These are phyloP conservation scores for Symphodus melops DNA, from an alignment of 2,113 vertebrate species.

Conservation along the genomic window DNA sequence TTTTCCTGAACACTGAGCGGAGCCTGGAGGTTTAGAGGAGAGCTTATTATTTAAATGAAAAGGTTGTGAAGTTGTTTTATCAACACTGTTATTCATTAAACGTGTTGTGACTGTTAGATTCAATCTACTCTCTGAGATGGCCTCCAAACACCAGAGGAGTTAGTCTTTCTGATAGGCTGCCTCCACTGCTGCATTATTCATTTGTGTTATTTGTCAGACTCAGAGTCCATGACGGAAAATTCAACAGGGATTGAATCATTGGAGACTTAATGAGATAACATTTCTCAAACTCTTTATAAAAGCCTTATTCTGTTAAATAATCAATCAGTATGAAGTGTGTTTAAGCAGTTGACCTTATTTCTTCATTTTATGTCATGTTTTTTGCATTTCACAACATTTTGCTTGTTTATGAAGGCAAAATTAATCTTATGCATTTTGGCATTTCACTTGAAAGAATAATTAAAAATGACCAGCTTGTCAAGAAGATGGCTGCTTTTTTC, in stretches of 20 bases:
- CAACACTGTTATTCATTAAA: conserved; percentile 59
- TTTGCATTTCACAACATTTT: too few relatives aligned
- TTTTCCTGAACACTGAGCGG: conserved; percentile 8
- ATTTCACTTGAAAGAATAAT: too few relatives aligned
- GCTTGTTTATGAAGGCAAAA: too few relatives aligned
- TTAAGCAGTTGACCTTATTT: too few relatives aligned
- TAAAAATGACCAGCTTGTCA: too few relatives aligned
- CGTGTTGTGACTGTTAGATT: conserved; percentile 33
- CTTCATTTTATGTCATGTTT: too few relatives aligned
- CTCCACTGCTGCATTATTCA: conserved; percentile 70
- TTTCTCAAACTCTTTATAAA: not conserved
- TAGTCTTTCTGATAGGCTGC: conserved; percentile 44
- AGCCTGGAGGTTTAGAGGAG: conserved; percentile 32
- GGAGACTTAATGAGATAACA: conserved; percentile 17
- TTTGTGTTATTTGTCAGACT: conserved; percentile 43
- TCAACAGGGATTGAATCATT: conserved; percentile 31
- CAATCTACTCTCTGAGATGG: conserved; percentile 39
- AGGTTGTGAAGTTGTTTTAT: conserved; percentile 55
- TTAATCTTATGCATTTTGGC: too few relatives aligned
- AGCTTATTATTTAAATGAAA: conserved; percentile 45
- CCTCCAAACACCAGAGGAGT: conserved; percentile 53
- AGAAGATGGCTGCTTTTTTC: too few relatives aligned
- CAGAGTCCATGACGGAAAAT: conserved; percentile 8
- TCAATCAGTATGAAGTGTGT: too few relatives aligned
- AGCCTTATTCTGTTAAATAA: too few relatives aligned